Evolutionary conservation across 1,140 invertebrate species (phyloP), one percentile per base, ranked within the genome.

Genomic region (Drosophila tsacasi): DNA sequence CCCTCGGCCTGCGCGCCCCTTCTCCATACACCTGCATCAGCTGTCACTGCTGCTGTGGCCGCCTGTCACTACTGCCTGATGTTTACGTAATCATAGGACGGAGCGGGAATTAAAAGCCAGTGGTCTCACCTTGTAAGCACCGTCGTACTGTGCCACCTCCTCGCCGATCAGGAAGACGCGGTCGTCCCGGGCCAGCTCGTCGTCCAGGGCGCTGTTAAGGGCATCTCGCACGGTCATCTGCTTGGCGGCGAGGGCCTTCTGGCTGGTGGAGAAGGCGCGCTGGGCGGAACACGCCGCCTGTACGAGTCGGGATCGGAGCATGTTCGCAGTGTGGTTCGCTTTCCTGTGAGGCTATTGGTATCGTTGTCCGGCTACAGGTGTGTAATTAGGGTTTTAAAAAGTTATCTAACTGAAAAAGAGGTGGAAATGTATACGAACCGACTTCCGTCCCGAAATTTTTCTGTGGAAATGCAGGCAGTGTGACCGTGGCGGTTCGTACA

Each of bases 101-200:
- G 67, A 23, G 54, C 49, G 37, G 63, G 58, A 63, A 59, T n/a
- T n/a, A 49, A 67, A 73, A 61, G 23, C n/a, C 42, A 40, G 17
- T 37, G 13, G 23, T 35, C 47, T 75, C 81, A 98, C 96, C 96
- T 99, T 99, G 86, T 99, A 99, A 25, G 99, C 98, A 65, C 99
- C 99, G 93, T 99, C 99, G 90, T 99, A 99, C 93, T 97, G 95
- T n/a, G 98, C 99, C 1, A 99, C 99, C 94, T 99, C 99, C 94
- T 99, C 99, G 39, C 99, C 99, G 46, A 99, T 83, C 21, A 99
- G 89, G 93, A 99, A 99, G 0, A 99, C 99, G 64, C 95, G 95
- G 35, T 99, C 97, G 93, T 99, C 99, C 67, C 96, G 95, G 91
- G 97, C 96, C 95, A 99, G 97, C 94, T 99, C 99, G 93, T 99